phyloP scores from a whole-genome alignment of 2,888 invertebrate species.

The Saturnia japonica region DNA sequence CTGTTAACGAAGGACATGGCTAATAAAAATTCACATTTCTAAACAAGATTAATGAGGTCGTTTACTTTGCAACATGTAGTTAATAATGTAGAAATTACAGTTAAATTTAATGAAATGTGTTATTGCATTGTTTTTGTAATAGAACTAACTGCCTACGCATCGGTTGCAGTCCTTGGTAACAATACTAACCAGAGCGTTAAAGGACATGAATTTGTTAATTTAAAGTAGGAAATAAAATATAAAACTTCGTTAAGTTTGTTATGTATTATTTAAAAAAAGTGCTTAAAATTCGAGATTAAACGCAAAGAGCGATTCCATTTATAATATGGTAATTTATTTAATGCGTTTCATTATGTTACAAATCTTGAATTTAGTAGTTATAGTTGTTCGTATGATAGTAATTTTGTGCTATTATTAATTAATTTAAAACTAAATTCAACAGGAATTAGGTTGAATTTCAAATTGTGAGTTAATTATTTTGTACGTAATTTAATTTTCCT shows the following conservation, averaged over 20 bases:
- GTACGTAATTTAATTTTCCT: neutral
- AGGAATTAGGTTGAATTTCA: neutral
- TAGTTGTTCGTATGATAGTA: neutral
- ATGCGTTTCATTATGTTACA: neutral
- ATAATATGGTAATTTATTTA: neutral
- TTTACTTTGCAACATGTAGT: slow-evolving; percentile 14
- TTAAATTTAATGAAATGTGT: slow-evolving; percentile 46
- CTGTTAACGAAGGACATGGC: slow-evolving; percentile 1
- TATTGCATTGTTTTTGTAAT: slow-evolving; percentile 55
- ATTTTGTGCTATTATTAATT: slow-evolving; percentile 1
- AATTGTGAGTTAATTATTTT: neutral
- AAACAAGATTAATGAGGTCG: slow-evolving; percentile 13
- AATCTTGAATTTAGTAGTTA: neutral
- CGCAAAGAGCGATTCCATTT: neutral
- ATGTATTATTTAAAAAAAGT: neutral
- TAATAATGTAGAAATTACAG: slow-evolving; percentile 19
- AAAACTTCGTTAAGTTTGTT: slow-evolving; percentile 20
- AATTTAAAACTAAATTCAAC: neutral
- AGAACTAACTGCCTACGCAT: slow-evolving; percentile 23
- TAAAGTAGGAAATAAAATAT: slow-evolving; percentile 36
- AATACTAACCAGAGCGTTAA: slow-evolving; percentile 68
- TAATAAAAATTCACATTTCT: slow-evolving; percentile 15
- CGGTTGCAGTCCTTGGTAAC: slow-evolving; percentile 52
- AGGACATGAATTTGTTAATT: slow-evolving; percentile 48
- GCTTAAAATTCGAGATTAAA: neutral